These are phyloP conservation scores for Rousettus madagascariensis DNA, from an alignment of 2,797 vertebrate genomes.

Conservation along the genomic window DNA sequence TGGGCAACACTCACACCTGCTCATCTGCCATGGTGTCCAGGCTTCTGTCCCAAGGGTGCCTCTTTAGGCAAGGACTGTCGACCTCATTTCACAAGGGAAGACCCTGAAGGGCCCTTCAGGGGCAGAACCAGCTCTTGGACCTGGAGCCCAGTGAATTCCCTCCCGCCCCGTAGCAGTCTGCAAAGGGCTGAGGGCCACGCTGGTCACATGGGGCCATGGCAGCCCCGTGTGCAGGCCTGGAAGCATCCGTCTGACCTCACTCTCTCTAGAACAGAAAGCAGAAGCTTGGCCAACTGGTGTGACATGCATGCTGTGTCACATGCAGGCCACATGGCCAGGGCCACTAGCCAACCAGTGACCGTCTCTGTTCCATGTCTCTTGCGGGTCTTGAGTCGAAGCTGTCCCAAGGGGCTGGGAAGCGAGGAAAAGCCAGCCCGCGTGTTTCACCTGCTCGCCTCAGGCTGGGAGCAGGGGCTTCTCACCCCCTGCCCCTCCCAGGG, in stretches of 20 bases:
- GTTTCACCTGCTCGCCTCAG: not conserved
- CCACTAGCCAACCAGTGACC: not conserved
- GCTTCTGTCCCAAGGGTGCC: not conserved
- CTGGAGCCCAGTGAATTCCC: not conserved
- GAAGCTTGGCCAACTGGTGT: not conserved
- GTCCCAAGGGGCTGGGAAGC: not conserved
- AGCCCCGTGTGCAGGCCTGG: slow-evolving; percentile 33
- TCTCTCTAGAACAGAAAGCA: not conserved
- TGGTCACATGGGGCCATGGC: slow-evolving; percentile 1
- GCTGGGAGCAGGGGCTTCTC: rapidly evolving
- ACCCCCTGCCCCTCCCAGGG: not conserved
- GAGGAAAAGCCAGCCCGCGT: not conserved
- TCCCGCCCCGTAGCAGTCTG: not conserved
- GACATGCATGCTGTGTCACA: not conserved
- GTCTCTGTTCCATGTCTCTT: not conserved
- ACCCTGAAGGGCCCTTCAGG: not conserved
- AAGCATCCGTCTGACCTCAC: slow-evolving; percentile 42
- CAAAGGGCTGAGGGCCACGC: not conserved
- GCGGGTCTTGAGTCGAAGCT: not conserved
- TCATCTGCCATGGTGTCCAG: not conserved
- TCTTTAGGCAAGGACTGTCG: not conserved
- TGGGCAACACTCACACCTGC: not conserved
- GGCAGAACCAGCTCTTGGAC: not conserved
- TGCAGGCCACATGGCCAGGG: not conserved
- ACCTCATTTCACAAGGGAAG: not conserved